A percentile compares a stretch with the other conserved stretches of the same genome.
These are phyloP conservation scores for Thymelicus acteon DNA, from an alignment of 2,888 invertebrate genomes.

Conservation along the genomic window DNA sequence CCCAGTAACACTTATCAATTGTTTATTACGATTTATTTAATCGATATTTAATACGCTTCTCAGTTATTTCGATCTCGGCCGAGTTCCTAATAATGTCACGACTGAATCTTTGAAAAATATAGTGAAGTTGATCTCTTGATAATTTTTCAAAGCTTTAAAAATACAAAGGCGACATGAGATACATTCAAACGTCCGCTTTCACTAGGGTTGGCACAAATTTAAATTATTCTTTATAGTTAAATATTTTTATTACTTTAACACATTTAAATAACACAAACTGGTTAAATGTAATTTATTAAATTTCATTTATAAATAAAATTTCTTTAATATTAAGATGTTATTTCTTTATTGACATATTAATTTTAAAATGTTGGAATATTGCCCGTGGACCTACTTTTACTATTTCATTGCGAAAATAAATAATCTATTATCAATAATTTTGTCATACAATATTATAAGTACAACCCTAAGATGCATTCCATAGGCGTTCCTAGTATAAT, in stretches of 20 bases:
- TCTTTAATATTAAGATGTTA: too few relatives aligned
- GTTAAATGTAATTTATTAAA: too few relatives aligned
- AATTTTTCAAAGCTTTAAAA: slow-evolving; percentile 35
- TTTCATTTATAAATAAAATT: too few relatives aligned
- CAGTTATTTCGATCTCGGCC: neutral
- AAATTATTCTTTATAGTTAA: too few relatives aligned
- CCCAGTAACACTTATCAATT: neutral
- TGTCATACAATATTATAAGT: neutral
- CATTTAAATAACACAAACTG: too few relatives aligned
- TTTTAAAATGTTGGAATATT: too few relatives aligned
- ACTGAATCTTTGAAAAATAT: slow-evolving; percentile 38
- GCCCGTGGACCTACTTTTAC: too few relatives aligned
- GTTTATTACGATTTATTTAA: slow-evolving; percentile 1
- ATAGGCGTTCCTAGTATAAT: slow-evolving; percentile 56
- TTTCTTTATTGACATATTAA: too few relatives aligned
- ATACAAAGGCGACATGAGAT: slow-evolving; percentile 33
- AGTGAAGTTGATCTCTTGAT: slow-evolving; percentile 34
- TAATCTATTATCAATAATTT: neutral
- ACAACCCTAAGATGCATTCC: slow-evolving; percentile 34
- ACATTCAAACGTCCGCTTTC: slow-evolving; percentile 43
- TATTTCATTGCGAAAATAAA: too few relatives aligned
- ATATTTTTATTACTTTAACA: too few relatives aligned
- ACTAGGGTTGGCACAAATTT: slow-evolving; percentile 16
- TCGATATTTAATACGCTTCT: neutral
- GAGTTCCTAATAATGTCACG: slow-evolving; percentile 41